Base-by-base conservation (phyloP, 2,113 vertebrate species). In the Nesogale talazaci region DNA sequence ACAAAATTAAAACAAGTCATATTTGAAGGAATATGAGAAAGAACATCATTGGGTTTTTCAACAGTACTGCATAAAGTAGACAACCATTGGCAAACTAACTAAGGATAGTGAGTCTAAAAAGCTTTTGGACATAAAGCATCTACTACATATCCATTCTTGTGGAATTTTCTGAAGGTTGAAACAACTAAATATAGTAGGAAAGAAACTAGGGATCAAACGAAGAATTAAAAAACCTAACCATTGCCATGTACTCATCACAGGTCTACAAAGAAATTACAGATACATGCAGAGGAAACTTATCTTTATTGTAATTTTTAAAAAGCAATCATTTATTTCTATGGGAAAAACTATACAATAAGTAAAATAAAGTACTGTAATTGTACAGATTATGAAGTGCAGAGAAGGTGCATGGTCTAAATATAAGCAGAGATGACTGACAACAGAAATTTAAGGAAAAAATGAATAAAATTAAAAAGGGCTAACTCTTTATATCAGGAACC, bases 301-400 rank as follows among this genome's bases (percentile, higher is more conserved):
- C 75, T 88, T n/a, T n/a, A n/a, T n/a, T n/a, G n/a, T n/a, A n/a
- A n/a, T n/a, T 89, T 90, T 42, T 3, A 27, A 46, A 63, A 78
- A 90, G 42, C 11, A 77, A 42, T 17, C 27, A 82, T 63, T 82
- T 57, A 61, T 5, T 38, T 4, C 2, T 11, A 23, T 23, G 63
- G 63, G 23, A 27, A 25, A 4, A 74, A 57, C 23, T 57, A 5
- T 20, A 57, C 6, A 74, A 56, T 27, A 80, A 57, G 46, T 34
- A 25, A 83, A 87, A 65, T 59, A 29, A 52, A 1, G 20, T 19
- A 20, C 9, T n/a, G 19, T 10, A 52, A 52, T 22, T 6, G 59
- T 61, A n/a, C 36, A 29, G 22, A 77, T 5, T 83, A 8, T 87
- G 63, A 86, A 42, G 72, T 65, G 29, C 38, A 90, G 1, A 38